Base-by-base conservation (phyloP, 2,113 vertebrate genomes). In the Eptatretus burgeri region DNA sequence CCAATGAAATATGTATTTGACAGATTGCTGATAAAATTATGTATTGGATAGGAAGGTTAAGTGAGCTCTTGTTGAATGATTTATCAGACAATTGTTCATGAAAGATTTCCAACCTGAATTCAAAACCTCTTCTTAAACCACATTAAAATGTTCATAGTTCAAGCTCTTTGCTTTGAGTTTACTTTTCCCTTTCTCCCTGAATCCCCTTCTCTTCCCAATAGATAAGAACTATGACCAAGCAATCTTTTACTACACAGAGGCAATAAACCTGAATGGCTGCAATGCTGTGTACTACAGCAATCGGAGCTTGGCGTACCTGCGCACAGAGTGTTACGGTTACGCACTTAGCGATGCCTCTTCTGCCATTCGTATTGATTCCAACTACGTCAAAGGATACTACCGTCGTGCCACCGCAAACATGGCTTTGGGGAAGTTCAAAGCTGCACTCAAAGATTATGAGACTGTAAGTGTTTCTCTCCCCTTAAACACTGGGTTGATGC, bases 311-410 rank as follows among this genome's bases (percentile, higher is more conserved):
- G 83, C 86, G 5, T 87, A 91, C 76, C 80, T 93, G 65, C 84
- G 86, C 72, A 87, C 86, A 0, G 86, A 93, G 71, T 87, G 84
- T 76, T 93, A 91, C 1, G 86, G 86, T 65, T 93, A 93, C 0
- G 86, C 86, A 1, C 71, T 93, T 76, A 81, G 81, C 0, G 86
- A 93, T 1, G 86, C 85, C 60, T 88, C 85, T 0, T 79, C 76
- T 11, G 81, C 85, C 66, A 70, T 93, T 14, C 81, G 91, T 71
- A 71, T 85, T 1, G 86, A 93, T 75, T 81, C 78, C 69, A 85
- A 83, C 70, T 93, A 93, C 72, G 79, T 89, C 67, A 93, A 93
- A 68, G 86, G 86, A 5, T 93, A 93, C 71, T 93, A 91, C 69
- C 77, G 86, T 14, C 76, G 86, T 0, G 86, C 86, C 1, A 82